Percentiles rank a stretch among this genome's conserved stretches.
Conservation (phyloP, 2,797 vertebrate genomes). For the Sebastes ruberrimus region DNA sequence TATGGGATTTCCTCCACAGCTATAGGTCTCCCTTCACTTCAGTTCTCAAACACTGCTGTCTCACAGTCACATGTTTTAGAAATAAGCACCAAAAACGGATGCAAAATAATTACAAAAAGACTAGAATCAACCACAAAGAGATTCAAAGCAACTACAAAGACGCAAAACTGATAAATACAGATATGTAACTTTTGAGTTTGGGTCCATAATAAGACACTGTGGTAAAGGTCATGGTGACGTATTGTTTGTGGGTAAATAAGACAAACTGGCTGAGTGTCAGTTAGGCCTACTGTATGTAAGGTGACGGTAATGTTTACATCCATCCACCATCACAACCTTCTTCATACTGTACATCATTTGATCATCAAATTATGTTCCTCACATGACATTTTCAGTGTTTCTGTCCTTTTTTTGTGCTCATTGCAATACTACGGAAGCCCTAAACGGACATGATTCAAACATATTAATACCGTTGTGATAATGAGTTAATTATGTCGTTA, state of each 20-base stretch:
- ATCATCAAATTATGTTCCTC: background rate
- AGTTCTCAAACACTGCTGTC: background rate
- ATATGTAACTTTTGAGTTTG: background rate
- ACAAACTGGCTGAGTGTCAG: too few species aligned
- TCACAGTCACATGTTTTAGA: background rate
- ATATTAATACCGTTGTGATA: background rate
- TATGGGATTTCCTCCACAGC: background rate
- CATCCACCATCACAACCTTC: background rate
- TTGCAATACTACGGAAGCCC: background rate
- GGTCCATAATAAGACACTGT: background rate
- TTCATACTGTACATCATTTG: background rate
- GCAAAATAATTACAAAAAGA: too few species aligned
- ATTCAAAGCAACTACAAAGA: too few species aligned
- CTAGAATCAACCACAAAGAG: too few species aligned
- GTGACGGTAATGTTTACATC: too few species aligned
- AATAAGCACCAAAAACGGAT: background rate
- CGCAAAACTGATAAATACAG: background rate
- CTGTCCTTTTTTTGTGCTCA: background rate
- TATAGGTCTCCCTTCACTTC: background rate
- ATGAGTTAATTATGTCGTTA: background rate
- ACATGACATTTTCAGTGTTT: too few species aligned
- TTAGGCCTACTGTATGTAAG: too few species aligned
- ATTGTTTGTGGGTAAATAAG: conserved; percentile 29
- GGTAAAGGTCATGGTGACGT: background rate
- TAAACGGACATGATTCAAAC: background rate